Conservation (phyloP, 2,888 invertebrate species). For the Girardia tigrina region DNA sequence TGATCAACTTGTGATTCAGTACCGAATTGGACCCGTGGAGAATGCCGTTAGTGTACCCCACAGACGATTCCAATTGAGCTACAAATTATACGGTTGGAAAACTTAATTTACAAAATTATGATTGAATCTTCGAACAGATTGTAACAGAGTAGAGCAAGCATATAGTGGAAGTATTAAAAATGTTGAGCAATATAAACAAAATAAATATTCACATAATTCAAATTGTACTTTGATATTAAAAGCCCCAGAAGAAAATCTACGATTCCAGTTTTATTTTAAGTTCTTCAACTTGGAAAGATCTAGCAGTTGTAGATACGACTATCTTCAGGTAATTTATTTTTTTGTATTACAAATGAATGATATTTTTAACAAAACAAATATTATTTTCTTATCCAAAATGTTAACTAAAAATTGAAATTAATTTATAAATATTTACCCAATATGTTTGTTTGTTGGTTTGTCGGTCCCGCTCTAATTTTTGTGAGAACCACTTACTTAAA, state of each 20-base stretch:
- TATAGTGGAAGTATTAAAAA: background rate
- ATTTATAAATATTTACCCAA: no score
- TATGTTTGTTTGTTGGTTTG: no score
- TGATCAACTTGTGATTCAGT: background rate
- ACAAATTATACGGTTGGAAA: background rate
- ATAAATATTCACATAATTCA: background rate
- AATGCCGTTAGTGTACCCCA: background rate
- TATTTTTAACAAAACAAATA: no score
- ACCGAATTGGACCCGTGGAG: background rate
- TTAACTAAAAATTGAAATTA: no score
- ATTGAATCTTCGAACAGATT: no score
- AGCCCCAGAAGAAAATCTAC: background rate
- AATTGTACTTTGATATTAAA: background rate
- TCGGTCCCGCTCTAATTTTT: no score
- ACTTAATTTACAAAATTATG: background rate
- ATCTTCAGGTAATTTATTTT: background rate
- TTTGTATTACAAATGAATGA: no score
- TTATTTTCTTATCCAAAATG: no score
- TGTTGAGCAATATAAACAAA: background rate
- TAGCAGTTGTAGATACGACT: background rate
- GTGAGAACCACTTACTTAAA: no score
- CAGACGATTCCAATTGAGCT: background rate
- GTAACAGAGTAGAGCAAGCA: background rate
- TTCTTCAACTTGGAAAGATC: background rate
- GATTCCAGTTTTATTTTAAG: conserved; percentile 1